These are phyloP conservation scores for Cryptophagus acutangulus DNA, from an alignment of 2,888 invertebrate species.

Conservation along the genomic window DNA sequence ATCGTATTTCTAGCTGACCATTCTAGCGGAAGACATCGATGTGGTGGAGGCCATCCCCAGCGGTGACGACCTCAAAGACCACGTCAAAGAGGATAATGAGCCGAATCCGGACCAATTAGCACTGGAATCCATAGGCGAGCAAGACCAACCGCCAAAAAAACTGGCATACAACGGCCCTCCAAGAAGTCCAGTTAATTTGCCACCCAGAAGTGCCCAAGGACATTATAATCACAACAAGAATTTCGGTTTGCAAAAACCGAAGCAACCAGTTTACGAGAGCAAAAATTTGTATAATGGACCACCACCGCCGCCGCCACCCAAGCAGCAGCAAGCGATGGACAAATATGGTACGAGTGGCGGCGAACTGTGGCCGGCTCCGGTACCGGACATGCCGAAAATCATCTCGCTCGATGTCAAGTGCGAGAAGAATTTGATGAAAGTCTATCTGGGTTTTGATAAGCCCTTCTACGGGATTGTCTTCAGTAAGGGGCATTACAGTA, in stretches of 20 bases:
- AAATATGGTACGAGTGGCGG: conserved; percentile 42
- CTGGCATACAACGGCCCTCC: conserved; percentile 48
- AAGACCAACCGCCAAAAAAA: conserved; percentile 52
- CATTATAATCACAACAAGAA: conserved; percentile 47
- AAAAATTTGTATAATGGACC: conserved; percentile 68
- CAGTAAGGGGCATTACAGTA: conserved; percentile 91
- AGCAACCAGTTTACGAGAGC: conserved; percentile 44
- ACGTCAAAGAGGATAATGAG: conserved; percentile 57
- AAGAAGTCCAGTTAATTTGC: conserved; percentile 32
- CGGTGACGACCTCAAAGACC: conserved; percentile 53
- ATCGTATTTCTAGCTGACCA: conserved; percentile 36
- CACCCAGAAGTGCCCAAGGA: conserved; percentile 23
- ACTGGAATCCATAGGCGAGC: conserved; percentile 61
- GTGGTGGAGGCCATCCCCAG: conserved; percentile 59
- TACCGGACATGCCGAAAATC: conserved; percentile 89
- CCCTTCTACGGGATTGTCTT: conserved; percentile 95
- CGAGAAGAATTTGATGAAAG: conserved; percentile 90
- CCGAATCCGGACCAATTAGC: conserved; percentile 64
- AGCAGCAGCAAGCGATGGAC: conserved; percentile 45
- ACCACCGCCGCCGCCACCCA: conserved; percentile 56
- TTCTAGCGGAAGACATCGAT: conserved; percentile 56
- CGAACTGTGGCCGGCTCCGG: conserved; percentile 81
- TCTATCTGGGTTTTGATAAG: conserved; percentile 88
- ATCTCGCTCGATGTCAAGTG: conserved; percentile 89
- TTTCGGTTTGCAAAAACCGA: conserved; percentile 52